These are phyloP conservation scores for Serinus canaria DNA, from an alignment of 2,113 vertebrate genomes.

Conservation along the genomic window DNA sequence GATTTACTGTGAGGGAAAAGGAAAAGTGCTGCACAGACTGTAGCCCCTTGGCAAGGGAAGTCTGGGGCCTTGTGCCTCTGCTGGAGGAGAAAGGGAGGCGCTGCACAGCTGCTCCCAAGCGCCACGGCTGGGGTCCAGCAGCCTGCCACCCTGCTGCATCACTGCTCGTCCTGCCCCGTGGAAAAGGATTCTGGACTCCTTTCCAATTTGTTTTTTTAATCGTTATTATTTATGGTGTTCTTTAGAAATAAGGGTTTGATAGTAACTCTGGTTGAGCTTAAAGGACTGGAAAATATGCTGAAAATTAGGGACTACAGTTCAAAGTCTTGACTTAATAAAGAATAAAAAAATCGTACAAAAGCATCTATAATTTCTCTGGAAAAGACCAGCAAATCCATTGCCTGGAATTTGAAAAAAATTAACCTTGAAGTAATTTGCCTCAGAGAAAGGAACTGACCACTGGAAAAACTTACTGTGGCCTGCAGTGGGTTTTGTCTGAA, in stretches of 20 bases:
- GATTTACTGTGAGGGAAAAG: background rate
- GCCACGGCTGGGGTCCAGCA: background rate
- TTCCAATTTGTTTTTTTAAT: background rate
- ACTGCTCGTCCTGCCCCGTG: background rate
- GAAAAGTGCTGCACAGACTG: background rate
- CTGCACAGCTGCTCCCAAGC: rapidly evolving
- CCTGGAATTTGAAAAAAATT: background rate
- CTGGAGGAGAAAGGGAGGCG: background rate
- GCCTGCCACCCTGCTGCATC: background rate
- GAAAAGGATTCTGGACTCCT: background rate
- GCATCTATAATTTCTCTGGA: background rate
- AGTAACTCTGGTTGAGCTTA: background rate
- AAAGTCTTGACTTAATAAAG: background rate
- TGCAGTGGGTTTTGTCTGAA: background rate
- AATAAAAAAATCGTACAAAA: background rate
- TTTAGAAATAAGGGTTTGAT: background rate
- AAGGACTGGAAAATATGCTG: background rate
- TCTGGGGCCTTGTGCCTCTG: background rate
- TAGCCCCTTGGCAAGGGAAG: background rate
- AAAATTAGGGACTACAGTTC: background rate
- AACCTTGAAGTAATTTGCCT: background rate
- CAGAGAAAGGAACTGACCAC: background rate
- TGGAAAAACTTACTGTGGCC: background rate
- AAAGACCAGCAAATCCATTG: background rate
- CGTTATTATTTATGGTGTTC: background rate